Percentiles rank a stretch among this genome's conserved stretches.
phyloP scores from a whole-genome alignment of 2,888 invertebrate genomes.

The Urechis unicinctus region DNA sequence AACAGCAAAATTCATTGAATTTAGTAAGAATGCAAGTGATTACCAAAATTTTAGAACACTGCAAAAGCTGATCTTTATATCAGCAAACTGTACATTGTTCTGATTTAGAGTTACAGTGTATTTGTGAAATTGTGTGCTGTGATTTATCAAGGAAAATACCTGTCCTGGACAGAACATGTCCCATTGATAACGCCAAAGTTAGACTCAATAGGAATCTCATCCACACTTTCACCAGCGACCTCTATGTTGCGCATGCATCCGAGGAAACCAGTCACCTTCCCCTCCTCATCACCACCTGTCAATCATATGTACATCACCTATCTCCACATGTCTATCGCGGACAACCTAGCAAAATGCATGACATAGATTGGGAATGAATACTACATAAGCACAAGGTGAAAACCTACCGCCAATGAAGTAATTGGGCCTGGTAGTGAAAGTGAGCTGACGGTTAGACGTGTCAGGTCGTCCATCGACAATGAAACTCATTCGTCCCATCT shows the following conservation, averaged over 20 bases:
- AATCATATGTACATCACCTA: background rate
- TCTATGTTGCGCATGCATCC: conserved; percentile 91
- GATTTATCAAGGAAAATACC: no score
- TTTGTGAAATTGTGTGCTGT: no score
- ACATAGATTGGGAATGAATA: background rate
- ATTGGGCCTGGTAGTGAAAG: conserved; percentile 63
- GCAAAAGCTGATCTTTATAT: no score
- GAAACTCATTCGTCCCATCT: conserved; percentile 64
- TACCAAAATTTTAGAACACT: no score
- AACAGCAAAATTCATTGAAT: background rate
- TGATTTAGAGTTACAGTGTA: no score
- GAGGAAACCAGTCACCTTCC: conserved; percentile 65
- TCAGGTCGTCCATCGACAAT: conserved; percentile 65
- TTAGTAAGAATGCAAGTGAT: no score
- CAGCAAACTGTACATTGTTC: no score
- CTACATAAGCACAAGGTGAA: background rate
- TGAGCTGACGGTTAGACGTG: conserved; percentile 19
- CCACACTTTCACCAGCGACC: conserved; percentile 73
- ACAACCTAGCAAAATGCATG: no score
- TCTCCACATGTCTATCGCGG: no score
- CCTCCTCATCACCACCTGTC: conserved; percentile 36
- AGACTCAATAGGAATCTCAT: conserved; percentile 11
- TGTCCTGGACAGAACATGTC: conserved; percentile 43
- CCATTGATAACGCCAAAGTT: conserved; percentile 35
- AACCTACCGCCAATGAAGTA: conserved; percentile 56